Base-by-base conservation (phyloP, 2,888 invertebrate species). In the Nysson spinosus region DNA sequence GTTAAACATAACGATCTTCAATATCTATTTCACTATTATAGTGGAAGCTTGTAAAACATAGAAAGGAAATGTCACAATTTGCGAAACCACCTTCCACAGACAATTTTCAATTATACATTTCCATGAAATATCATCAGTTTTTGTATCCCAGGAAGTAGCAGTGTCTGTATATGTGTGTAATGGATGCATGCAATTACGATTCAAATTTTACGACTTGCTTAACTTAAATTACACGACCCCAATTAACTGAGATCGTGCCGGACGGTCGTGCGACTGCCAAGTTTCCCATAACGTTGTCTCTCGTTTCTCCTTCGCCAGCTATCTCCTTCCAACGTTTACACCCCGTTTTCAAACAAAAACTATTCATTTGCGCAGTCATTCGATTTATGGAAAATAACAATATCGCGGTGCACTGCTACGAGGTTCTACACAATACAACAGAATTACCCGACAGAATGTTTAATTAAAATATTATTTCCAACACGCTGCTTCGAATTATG, bases 141-240 rank as follows among this genome's bases (percentile, higher is more conserved):
- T 35, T 19, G 14, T 20, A 19, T 22, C 9, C 20, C 12, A 11
- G 30, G 28, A 51, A 16, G 37, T 34, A 12, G 11, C 32, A 35
- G 47, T 35, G 30, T 19, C 37, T 12, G 50, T 64, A 51, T 57
- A 47, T 37, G 64, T 56, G 58, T 57, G 64, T 74, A 74, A 75
- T 74, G 74, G 68, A 75, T 75, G 74, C 72, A 63, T 51, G 75
- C 72, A 75, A 75, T 75, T 75, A 75, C 75, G 70, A 75, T 67
- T 72, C 67, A 68, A 72, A 75, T 72, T 75, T 75, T 72, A 75
- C 73, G 73, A 75, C 75, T 74, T 75, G 75, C 75, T 73, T 73
- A 73, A 75, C 70, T 75, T 75, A 75, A 75, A 75, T 75, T 75
- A 75, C 75, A 68, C 71, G 75, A 73, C 71, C 63, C 68, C 73